phyloP scores from a whole-genome alignment of 2,888 invertebrate genomes.

The Aleiodes testaceus region DNA sequence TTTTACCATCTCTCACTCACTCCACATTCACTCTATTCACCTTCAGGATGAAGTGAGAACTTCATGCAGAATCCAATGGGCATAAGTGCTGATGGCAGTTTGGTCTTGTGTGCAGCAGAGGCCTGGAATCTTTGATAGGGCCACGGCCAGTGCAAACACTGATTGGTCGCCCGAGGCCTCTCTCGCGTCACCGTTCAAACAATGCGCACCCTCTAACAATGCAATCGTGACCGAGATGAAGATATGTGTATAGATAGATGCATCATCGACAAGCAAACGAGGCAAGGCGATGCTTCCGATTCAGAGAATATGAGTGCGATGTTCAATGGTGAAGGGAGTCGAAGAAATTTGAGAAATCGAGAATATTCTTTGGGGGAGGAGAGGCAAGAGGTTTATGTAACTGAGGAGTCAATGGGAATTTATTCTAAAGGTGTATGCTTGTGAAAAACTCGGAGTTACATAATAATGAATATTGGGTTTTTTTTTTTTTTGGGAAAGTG shows the following conservation, averaged over 20 bases:
- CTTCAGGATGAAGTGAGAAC: slow-evolving; percentile 4
- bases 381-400: slow-evolving; percentile 8
- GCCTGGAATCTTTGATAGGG: slow-evolving; percentile 55
- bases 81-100: slow-evolving; percentile 8
- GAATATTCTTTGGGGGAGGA: slow-evolving; percentile 4
- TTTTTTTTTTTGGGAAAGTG: no score
- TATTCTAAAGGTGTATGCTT: no score
- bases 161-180: slow-evolving; percentile 67
- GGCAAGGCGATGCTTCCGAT: not conserved
- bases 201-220: slow-evolving; percentile 67
- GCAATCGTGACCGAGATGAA: slow-evolving; percentile 65
- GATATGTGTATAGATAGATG: slow-evolving; percentile 53
- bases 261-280: slow-evolving; percentile 36
- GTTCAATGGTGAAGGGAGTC: slow-evolving; percentile 12
- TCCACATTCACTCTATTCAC: not conserved
- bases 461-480: no score
- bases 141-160: slow-evolving; percentile 59
- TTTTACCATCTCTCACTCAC: not conserved
- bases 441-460: no score
- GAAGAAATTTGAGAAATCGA: not conserved
- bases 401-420: not conserved
- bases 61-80: not conserved
- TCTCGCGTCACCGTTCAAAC: slow-evolving; percentile 64
- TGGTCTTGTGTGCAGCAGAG: not conserved
- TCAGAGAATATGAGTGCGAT: not conserved